Percentiles rank a stretch among this genome's conserved stretches.
phyloP scores from a whole-genome alignment of 2,888 invertebrate genomes.

The Imbricaverruca yamaguchii region DNA sequence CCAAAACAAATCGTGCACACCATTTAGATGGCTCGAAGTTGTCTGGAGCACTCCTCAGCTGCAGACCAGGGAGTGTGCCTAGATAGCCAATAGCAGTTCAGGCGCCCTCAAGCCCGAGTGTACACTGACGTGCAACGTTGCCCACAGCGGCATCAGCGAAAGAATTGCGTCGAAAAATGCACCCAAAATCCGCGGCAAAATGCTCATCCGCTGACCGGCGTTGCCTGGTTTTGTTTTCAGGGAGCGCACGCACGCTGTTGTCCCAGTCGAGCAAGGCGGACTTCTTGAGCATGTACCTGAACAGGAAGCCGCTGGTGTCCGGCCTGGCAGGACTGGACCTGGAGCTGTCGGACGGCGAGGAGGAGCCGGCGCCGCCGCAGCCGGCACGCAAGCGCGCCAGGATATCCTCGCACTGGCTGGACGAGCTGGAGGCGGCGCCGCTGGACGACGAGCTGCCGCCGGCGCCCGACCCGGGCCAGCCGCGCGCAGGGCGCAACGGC shows the following conservation, averaged over 20 bases:
- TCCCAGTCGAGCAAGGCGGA: constrained; percentile 6
- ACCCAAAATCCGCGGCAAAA: too few relatives aligned
- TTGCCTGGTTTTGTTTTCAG: background rate
- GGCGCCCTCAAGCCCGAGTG: too few relatives aligned
- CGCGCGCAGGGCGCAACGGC: background rate
- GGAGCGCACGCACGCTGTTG: background rate
- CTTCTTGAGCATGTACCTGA: background rate
- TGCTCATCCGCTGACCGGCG: too few relatives aligned
- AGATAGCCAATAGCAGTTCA: too few relatives aligned
- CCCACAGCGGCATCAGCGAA: too few relatives aligned
- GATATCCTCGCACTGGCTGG: background rate
- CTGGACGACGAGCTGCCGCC: constrained; percentile 13
- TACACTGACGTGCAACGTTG: too few relatives aligned
- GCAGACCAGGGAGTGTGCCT: too few relatives aligned
- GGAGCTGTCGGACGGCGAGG: constrained; percentile 6
- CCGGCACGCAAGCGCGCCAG: constrained; percentile 5
- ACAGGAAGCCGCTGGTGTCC: background rate
- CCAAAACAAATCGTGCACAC: too few relatives aligned
- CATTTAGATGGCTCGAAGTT: too few relatives aligned
- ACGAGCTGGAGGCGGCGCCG: background rate
- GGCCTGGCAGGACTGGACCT: background rate
- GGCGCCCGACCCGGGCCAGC: background rate
- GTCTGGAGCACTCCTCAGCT: too few relatives aligned
- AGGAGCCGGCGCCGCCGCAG: background rate
- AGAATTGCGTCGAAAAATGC: too few relatives aligned